Base-by-base conservation (phyloP, 1,140 invertebrate genomes). In the Alviniconcha marisindica region DNA sequence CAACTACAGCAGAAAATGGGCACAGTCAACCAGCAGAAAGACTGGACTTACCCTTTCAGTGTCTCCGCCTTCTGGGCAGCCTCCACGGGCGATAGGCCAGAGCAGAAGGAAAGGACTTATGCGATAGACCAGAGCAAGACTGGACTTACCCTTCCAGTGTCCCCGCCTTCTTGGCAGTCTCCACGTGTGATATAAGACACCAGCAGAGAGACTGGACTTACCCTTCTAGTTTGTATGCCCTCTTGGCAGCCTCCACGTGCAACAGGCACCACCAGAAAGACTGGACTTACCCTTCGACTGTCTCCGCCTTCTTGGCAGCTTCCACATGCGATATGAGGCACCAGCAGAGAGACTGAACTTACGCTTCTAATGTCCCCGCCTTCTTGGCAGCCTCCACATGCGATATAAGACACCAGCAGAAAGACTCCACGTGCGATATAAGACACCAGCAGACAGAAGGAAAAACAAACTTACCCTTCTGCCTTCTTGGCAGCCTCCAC, bases 361-460 rank as follows among this genome's bases (percentile, higher is more conserved):
- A 85, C 84, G 48, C 51, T 69, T 85, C 76, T 33, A 85, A 69
- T 15, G 82, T 48, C 69, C 83, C 84, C 28, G 76, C 73, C 24
- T 69, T 56, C 56, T 51, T 81, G 63, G 81, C 66, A 15, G 81
- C 81, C 36, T 76, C 81, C 33, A 63, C 56, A 0, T 76, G 84
- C 38, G 63, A 56, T 56, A 80, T n/a, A n/a, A n/a, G n/a, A n/a
- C n/a, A n/a, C n/a, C n/a, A 7, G 14, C 18, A 18, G 7, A 38
- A 24, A 40, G n/a, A 18, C 36, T 76, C 81, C 33, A 63, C 56
- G 2, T 76, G 84, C 38, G 63, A 56, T 56, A n/a, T n/a, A n/a
- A 80, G 31, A 0, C 40, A 3, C 1, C 77, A 4, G 21, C 48
- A 42, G 31, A 85, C 80, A n/a, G n/a, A n/a, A n/a, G n/a, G n/a